Conservation (phyloP, 2,797 vertebrate species). For the Furcifer pardalis region DNA sequence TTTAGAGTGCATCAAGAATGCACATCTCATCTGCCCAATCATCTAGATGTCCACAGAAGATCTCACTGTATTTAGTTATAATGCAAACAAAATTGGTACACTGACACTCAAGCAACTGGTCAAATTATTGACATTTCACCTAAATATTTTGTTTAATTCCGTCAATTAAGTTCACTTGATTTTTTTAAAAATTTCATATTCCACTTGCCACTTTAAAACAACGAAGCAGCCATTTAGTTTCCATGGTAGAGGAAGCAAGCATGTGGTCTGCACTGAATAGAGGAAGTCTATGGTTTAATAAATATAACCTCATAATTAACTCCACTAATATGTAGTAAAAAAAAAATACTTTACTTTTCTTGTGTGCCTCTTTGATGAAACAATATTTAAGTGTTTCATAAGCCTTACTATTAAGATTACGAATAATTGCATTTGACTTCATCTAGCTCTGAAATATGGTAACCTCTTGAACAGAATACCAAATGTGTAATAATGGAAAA, state of each 20-base stretch:
- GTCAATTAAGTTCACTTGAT: not conserved
- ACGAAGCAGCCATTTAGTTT: conserved; percentile 41
- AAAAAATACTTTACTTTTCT: conserved; percentile 4
- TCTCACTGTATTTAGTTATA: not conserved
- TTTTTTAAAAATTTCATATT: conserved; percentile 13
- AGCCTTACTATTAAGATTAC: not conserved
- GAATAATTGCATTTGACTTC: conserved; percentile 7
- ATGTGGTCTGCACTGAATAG: not conserved
- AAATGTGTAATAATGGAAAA: too few species aligned
- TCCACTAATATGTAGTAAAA: conserved; percentile 5
- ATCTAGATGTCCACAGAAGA: too few species aligned
- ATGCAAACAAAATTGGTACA: not conserved
- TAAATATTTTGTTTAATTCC: conserved; percentile 1
- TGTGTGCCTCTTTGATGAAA: not conserved
- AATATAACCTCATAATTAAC: conserved; percentile 7
- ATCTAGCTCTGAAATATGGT: not conserved
- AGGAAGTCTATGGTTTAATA: conserved; percentile 16
- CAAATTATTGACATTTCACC: not conserved
- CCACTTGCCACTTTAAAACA: conserved; percentile 38
- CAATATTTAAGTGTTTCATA: conserved; percentile 8
- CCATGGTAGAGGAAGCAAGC: not conserved
- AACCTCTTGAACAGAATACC: not conserved
- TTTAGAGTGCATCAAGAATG: too few species aligned
- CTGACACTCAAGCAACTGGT: conserved; percentile 1
- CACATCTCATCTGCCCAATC: too few species aligned